Evolutionary conservation across 2,888 invertebrate species (phyloP), one percentile per base, ranked within the genome.

Genomic region (Cosmopolites sordidus): DNA sequence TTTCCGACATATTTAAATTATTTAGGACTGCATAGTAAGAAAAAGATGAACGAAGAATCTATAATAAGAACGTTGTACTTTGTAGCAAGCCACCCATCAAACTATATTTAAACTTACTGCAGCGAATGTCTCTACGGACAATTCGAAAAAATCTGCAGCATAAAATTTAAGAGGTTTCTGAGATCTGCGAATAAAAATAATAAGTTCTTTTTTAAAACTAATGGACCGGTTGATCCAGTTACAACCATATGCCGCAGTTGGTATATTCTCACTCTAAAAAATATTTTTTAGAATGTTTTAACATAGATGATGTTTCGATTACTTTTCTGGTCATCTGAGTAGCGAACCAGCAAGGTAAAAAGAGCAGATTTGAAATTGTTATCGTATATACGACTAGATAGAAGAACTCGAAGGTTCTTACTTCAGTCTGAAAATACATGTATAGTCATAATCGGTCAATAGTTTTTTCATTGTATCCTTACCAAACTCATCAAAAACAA

Each of bases 331-430:
- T 51, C 54, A 59, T 58, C 37, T 62, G 58, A 11, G 60, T 56
- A 6, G 60, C 54, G 50, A 60, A 62, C 62, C 62, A 62, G 43
- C 62, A 60, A 14, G 62, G 58, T 16, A 60, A 44, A n/a, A 60
- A 33, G 1, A 62, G 27, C 9, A 60, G 42, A 17, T 37, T 40
- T 11, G 43, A 38, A 9, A 58, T 56, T 2, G 59, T 39, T 1
- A 43, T 9, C 39, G 48, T 56, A 38, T 60, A 62, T 6, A 46
- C 15, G 8, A 53, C 15, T 16, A 62, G 38, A 18, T 43, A 55
- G 9, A 62, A 47, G 33, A 56, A 60, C 29, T 60, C 56, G 33
- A 60, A 59, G 11, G 54, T 30, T 38, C 30, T 43, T 51, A 49
- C 43, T 9, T 57, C 52, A 8, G 54, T 54, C 60, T 60, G 56